A percentile compares a stretch with the other conserved stretches of the same genome.
These are phyloP conservation scores for Drosophila sturtevanti DNA, from an alignment of 1,140 invertebrate genomes.

Conservation along the genomic window DNA sequence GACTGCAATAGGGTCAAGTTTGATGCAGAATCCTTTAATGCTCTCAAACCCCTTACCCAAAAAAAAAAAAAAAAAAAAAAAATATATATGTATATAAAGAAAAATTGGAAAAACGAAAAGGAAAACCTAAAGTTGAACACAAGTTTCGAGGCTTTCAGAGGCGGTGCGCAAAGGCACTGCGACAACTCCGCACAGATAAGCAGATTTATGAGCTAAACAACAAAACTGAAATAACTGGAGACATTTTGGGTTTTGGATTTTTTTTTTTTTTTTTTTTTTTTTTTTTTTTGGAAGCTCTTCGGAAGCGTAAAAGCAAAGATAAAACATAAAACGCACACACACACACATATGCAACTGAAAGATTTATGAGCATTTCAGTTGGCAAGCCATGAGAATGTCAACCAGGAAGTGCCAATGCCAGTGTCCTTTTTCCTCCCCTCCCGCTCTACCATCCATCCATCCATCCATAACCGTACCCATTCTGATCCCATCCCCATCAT, in stretches of 20 bases:
- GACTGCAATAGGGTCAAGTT: conserved; percentile 78
- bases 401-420: conserved; percentile 48
- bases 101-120: conserved; percentile 26
- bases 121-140: conserved; percentile 21
- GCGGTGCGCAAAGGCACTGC: conserved; percentile 35
- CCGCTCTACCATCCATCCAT: background rate
- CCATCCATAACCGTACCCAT: background rate
- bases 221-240: conserved; percentile 78
- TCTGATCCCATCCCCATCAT: background rate
- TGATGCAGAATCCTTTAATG: conserved; percentile 73
- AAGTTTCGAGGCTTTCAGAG: conserved; percentile 57
- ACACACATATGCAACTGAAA: conserved; percentile 25
- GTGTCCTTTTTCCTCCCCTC: conserved; percentile 37
- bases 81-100: background rate
- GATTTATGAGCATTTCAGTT: conserved; percentile 45
- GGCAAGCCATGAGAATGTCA: conserved; percentile 52
- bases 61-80: conserved; percentile 29
- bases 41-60: conserved; percentile 14
- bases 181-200: conserved; percentile 66
- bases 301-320: conserved; percentile 21
- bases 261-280: conserved; percentile 10
- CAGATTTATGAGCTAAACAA: conserved; percentile 80
- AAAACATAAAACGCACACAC: conserved; percentile 41
- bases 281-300: background rate
- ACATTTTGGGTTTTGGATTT: conserved; percentile 61